Evolutionary conservation across 2,113 vertebrate genomes (phyloP).

Genomic region (Atractosteus spatula): DNA sequence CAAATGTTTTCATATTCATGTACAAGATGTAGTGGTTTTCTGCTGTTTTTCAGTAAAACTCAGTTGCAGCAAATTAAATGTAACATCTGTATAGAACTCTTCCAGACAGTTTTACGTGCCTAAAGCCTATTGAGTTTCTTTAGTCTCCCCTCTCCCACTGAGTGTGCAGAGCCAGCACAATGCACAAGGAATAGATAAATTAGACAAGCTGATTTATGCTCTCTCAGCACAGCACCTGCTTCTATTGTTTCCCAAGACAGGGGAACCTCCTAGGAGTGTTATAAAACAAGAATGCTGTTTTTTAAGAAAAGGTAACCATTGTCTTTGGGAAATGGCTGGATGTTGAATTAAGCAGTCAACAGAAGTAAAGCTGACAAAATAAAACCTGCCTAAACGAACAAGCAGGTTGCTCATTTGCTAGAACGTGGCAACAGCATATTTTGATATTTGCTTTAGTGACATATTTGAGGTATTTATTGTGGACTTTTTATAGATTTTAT

Average conservation of each 20-base stretch:
- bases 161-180: constrained; percentile 48
- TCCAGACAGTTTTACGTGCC: constrained; percentile 36
- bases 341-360: constrained; percentile 48
- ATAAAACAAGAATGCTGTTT: constrained; percentile 38
- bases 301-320: constrained; percentile 26
- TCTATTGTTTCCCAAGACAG: constrained; percentile 54
- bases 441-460: background rate
- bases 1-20: no score
- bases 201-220: constrained; percentile 55
- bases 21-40: no score
- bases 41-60: no score
- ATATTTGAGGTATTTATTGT: background rate
- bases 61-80: background rate
- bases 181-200: constrained; percentile 54
- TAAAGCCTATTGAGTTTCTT: constrained; percentile 10
- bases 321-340: constrained; percentile 40
- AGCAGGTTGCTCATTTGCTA: constrained; percentile 17
- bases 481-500: no score
- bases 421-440: background rate
- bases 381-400: constrained; percentile 19
- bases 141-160: constrained; percentile 36
- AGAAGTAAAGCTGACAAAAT: constrained; percentile 34
- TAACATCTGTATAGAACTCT: constrained; percentile 27
- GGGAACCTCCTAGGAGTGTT: constrained; percentile 40
- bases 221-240: constrained; percentile 60